phyloP scores from a whole-genome alignment of 2,888 invertebrate species.

The Lottia scabra region DNA sequence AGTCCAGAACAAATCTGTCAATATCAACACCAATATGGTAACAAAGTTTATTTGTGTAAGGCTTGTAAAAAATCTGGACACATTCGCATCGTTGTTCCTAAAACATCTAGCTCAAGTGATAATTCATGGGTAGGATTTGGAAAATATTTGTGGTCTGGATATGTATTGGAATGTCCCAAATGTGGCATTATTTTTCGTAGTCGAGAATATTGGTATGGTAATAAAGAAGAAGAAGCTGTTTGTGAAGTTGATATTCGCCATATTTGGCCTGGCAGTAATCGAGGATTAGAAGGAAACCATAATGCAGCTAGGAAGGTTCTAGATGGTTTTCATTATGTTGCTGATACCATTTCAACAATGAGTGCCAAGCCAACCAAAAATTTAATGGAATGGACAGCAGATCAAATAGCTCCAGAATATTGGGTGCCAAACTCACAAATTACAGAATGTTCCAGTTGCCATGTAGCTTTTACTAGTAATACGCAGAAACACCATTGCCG shows the following conservation, averaged over 20 bases:
- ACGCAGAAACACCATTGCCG: constrained; percentile 76
- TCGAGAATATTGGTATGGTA: constrained; percentile 85
- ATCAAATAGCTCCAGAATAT: constrained; percentile 82
- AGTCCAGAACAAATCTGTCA: constrained; percentile 67
- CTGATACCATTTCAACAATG: constrained; percentile 76
- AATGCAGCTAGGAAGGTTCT: constrained; percentile 77
- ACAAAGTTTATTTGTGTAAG: constrained; percentile 69
- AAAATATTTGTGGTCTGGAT: constrained; percentile 83
- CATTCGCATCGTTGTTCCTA: constrained; percentile 75
- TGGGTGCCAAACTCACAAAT: constrained; percentile 85
- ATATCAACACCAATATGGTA: constrained; percentile 83
- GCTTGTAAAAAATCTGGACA: constrained; percentile 74
- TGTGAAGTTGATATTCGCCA: constrained; percentile 78
- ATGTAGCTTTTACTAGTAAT: constrained; percentile 56
- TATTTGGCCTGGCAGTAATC: constrained; percentile 74
- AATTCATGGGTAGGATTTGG: constrained; percentile 79
- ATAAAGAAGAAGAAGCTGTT: constrained; percentile 79
- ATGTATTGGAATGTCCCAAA: constrained; percentile 81
- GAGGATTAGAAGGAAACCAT: constrained; percentile 68
- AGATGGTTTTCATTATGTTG: constrained; percentile 76
- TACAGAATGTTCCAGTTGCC: constrained; percentile 78
- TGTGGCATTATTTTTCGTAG: constrained; percentile 82
- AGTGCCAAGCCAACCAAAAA: constrained; percentile 80
- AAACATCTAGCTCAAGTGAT: constrained; percentile 70
- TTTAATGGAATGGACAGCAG: constrained; percentile 80